These are phyloP conservation scores for Hafferia zeledoni DNA, from an alignment of 2,797 vertebrate species.

Conservation along the genomic window DNA sequence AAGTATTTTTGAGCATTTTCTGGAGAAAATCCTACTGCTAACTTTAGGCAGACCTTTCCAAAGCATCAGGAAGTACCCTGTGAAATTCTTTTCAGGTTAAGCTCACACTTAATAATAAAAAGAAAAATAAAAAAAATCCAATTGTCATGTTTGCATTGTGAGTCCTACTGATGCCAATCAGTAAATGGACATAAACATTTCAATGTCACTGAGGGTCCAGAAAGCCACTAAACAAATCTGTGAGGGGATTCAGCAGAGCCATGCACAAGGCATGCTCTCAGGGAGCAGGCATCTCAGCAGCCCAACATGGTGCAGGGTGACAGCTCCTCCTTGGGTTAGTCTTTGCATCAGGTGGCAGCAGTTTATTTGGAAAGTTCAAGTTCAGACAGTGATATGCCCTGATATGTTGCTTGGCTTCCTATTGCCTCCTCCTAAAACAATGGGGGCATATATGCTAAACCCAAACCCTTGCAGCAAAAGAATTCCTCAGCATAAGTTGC, in stretches of 20 bases:
- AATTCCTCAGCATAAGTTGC: not conserved
- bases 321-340: not conserved
- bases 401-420: not conserved
- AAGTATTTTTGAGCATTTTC: not conserved
- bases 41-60: not conserved
- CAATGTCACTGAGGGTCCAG: not conserved
- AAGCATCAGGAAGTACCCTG: not conserved
- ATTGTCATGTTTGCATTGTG: not conserved
- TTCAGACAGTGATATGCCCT: not conserved
- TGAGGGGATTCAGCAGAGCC: not conserved
- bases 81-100: not conserved
- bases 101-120: not conserved
- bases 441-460: not conserved
- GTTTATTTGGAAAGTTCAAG: not conserved
- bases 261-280: not conserved
- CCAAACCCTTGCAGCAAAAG: not conserved
- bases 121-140: not conserved
- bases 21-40: not conserved
- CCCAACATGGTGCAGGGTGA: fast-evolving
- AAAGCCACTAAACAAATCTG: not conserved
- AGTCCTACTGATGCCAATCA: not conserved
- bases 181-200: not conserved
- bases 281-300: not conserved
- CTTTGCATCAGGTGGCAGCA: not conserved
- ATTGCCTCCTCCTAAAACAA: not conserved